These are phyloP conservation scores for Aphrophora alni DNA, from an alignment of 2,888 invertebrate species.

Conservation along the genomic window DNA sequence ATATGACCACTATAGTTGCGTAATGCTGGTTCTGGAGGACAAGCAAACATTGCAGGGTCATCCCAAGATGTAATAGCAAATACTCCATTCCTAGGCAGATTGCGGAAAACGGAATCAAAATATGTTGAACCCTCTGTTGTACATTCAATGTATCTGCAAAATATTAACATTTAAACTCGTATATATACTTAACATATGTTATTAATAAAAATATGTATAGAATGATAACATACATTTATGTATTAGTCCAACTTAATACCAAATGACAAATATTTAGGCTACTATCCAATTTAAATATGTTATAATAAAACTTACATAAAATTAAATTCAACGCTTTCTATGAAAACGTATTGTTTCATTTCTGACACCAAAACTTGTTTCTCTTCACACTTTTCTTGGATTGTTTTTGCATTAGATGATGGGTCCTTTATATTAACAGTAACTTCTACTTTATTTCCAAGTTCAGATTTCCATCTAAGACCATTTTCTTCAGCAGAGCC, in stretches of 20 bases:
- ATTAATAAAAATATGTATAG: background rate
- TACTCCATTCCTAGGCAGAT: constrained; percentile 51
- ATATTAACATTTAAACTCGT: background rate
- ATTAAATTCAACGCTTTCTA: constrained; percentile 51
- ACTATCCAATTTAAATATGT: too few relatives aligned
- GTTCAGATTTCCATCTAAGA: constrained; percentile 46
- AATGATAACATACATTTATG: too few relatives aligned
- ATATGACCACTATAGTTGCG: constrained; percentile 52
- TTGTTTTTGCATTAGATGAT: constrained; percentile 41
- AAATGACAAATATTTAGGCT: too few relatives aligned
- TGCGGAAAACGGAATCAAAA: constrained; percentile 52
- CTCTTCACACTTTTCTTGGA: background rate
- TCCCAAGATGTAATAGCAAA: constrained; percentile 53
- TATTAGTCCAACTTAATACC: too few relatives aligned
- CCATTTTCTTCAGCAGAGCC: constrained; percentile 47
- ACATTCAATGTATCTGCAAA: constrained; percentile 52
- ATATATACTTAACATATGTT: background rate
- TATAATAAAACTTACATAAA: constrained; percentile 50
- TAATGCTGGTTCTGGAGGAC: constrained; percentile 51
- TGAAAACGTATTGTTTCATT: constrained; percentile 49
- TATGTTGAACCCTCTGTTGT: constrained; percentile 51
- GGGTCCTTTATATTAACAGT: constrained; percentile 46
- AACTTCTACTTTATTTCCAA: constrained; percentile 47
- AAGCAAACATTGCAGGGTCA: constrained; percentile 51
- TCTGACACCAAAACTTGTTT: constrained; percentile 39